Evolutionary conservation across 2,113 vertebrate genomes (phyloP).

Genomic region (Antechinus flavipes): DNA sequence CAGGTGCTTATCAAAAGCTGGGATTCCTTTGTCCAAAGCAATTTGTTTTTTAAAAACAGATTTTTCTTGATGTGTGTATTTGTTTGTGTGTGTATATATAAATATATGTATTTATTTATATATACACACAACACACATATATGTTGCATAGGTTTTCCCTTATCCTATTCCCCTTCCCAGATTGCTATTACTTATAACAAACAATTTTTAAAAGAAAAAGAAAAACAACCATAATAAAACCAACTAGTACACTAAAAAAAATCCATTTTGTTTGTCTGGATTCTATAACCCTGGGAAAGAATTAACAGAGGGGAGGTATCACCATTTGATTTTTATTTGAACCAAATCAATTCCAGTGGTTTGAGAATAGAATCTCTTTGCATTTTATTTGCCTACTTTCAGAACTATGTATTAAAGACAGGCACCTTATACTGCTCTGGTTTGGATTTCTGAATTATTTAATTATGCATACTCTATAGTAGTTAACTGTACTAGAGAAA

Average conservation of each 20-base stretch:
- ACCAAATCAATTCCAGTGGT: neutral
- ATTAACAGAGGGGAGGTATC: neutral
- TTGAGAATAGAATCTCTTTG: constrained; percentile 41
- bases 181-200: neutral
- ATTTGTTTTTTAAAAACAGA: neutral
- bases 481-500: constrained; percentile 56
- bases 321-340: neutral
- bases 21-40: neutral
- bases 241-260: neutral
- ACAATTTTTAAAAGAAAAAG: neutral
- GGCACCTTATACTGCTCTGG: constrained; percentile 41
- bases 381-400: constrained; percentile 49
- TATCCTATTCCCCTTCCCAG: neutral
- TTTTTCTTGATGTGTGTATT: neutral
- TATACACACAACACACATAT: neutral
- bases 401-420: constrained; percentile 22
- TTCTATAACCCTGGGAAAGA: neutral
- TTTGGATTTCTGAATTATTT: constrained; percentile 66
- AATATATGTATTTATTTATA: too few relatives aligned
- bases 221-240: neutral
- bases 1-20: neutral
- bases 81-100: too few relatives aligned
- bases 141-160: neutral
- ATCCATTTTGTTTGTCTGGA: neutral
- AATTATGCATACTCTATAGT: constrained; percentile 49